A percentile compares a stretch with the other conserved stretches of the same genome.
Conservation (phyloP, 2,888 invertebrate species). For the Strigamia maritima region DNA sequence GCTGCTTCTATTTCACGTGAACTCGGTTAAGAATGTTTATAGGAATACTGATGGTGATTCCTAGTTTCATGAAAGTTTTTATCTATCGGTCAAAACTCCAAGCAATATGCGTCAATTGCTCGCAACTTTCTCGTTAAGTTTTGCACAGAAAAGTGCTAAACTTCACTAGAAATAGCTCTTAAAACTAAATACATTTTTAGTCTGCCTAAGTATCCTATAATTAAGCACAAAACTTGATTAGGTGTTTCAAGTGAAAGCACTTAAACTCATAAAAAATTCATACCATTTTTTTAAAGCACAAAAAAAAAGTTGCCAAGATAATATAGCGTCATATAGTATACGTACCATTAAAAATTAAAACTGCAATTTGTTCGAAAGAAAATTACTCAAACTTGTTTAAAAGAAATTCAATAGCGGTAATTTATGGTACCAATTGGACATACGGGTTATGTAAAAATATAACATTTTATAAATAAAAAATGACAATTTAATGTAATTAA, state of each 20-base stretch:
- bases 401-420: background rate
- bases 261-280: constrained; percentile 22
- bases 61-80: constrained; percentile 1
- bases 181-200: constrained; percentile 11
- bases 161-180: background rate
- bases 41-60: constrained; percentile 27
- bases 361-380: constrained; percentile 16
- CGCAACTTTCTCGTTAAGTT: background rate
- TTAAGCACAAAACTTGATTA: constrained; percentile 20
- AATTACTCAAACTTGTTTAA: constrained; percentile 2
- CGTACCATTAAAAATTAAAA: constrained; percentile 29
- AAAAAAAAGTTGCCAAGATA: constrained; percentile 2
- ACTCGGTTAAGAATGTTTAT: constrained; percentile 21
- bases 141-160: background rate
- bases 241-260: constrained; percentile 7
- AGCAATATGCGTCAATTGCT: constrained; percentile 20
- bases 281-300: background rate
- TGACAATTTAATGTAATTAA: background rate
- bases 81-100: constrained; percentile 3
- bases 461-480: background rate
- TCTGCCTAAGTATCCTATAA: constrained; percentile 4
- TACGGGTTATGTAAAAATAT: background rate
- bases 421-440: background rate
- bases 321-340: background rate
- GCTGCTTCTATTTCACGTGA: constrained; percentile 20